These are phyloP conservation scores for Cephus rjabovi DNA, from an alignment of 2,888 invertebrate genomes.

Conservation along the genomic window DNA sequence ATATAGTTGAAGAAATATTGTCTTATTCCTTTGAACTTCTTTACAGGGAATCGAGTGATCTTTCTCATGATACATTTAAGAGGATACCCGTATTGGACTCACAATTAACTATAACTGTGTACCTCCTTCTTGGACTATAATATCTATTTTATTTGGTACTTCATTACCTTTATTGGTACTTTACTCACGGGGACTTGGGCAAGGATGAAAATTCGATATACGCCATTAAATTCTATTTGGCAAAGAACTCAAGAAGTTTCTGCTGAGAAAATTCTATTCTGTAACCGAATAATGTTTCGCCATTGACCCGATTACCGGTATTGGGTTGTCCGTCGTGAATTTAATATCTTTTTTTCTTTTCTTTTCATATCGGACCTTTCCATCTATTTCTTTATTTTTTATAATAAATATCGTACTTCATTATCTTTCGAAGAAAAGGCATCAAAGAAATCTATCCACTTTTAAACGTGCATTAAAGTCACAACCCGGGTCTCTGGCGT, in stretches of 20 bases:
- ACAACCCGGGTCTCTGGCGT: neutral
- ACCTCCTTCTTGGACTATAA: neutral
- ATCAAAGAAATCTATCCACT: neutral
- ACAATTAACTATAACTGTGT: neutral
- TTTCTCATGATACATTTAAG: neutral
- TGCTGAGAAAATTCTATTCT: neutral
- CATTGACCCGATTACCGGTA: neutral
- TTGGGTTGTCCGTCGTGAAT: neutral
- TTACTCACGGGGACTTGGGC: constrained; percentile 1
- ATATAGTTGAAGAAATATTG: neutral
- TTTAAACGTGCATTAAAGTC: neutral
- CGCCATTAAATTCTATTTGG: neutral
- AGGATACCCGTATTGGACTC: neutral
- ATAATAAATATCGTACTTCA: neutral
- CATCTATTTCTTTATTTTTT: neutral
- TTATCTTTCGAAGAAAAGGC: neutral
- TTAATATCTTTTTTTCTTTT: neutral
- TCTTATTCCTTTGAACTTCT: neutral
- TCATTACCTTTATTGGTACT: constrained; percentile 1
- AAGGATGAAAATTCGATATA: neutral
- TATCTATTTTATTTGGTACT: constrained; percentile 6
- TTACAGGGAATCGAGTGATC: neutral
- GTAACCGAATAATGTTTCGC: neutral
- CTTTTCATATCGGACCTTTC: neutral
- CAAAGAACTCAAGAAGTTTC: neutral